Evolutionary conservation across 2,113 vertebrate species (phyloP).

Genomic region (Pipra filicauda): DNA sequence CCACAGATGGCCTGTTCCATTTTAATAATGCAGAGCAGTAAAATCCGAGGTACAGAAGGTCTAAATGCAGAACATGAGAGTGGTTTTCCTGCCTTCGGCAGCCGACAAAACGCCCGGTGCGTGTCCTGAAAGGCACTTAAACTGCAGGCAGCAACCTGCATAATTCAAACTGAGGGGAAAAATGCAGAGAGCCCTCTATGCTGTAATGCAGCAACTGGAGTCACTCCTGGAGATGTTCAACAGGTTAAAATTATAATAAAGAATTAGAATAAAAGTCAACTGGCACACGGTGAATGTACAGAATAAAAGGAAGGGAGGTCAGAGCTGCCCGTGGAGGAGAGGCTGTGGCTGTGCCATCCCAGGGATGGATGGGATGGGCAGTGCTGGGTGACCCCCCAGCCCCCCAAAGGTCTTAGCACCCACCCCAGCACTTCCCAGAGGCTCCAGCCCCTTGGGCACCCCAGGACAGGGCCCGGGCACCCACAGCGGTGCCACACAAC

Average conservation of each 20-base stretch:
- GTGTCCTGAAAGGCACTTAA: neutral
- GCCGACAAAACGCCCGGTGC: neutral
- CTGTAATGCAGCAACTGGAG: neutral
- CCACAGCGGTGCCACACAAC: no score
- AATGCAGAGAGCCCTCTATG: neutral
- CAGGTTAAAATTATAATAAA: neutral
- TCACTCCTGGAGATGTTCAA: neutral
- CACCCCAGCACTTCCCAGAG: neutral
- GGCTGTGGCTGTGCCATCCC: neutral
- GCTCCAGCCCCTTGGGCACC: neutral
- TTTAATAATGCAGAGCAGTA: neutral
- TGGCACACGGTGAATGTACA: fast-evolving
- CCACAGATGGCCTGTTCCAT: neutral
- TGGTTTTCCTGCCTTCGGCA: neutral
- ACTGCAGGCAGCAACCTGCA: neutral
- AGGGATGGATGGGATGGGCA: neutral
- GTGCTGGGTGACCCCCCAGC: neutral
- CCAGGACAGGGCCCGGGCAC: neutral
- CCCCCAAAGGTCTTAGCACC: neutral
- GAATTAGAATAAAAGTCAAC: fast-evolving
- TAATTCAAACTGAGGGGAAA: neutral
- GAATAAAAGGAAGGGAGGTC: fast-evolving
- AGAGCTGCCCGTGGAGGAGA: neutral
- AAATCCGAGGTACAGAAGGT: neutral
- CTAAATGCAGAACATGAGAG: neutral